A percentile compares a stretch with the other conserved stretches of the same genome.
phyloP scores from a whole-genome alignment of 2,113 vertebrate species.

The Gadus chalcogrammus region DNA sequence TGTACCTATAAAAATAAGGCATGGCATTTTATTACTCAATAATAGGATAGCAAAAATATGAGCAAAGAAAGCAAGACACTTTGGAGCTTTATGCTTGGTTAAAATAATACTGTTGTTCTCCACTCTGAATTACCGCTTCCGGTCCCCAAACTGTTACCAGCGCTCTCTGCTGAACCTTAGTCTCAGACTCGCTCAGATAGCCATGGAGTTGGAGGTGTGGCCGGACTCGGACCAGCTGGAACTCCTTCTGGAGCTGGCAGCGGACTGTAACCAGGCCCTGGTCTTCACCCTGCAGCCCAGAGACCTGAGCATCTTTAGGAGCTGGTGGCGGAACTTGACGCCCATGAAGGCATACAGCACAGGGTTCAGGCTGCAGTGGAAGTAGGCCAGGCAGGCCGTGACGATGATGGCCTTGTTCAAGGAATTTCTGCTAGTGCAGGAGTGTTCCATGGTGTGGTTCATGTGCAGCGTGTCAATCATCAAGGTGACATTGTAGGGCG shows the following conservation, averaged over 20 bases:
- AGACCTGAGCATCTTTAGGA: constrained; percentile 66
- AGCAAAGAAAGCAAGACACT: too few species aligned
- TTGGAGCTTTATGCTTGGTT: too few species aligned
- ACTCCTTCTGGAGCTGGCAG: constrained; percentile 48
- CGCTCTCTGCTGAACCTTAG: too few species aligned
- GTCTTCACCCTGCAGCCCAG: constrained; percentile 64
- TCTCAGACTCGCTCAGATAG: constrained; percentile 51
- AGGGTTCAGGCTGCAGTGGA: constrained; percentile 87
- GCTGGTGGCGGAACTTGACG: constrained; percentile 79
- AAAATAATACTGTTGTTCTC: too few species aligned
- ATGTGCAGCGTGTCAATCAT: constrained; percentile 70
- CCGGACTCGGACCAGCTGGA: constrained; percentile 79
- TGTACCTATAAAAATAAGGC: too few species aligned
- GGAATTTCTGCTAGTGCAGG: constrained; percentile 36
- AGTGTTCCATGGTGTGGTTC: constrained; percentile 1
- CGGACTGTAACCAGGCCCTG: constrained; percentile 23
- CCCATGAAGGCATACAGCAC: constrained; percentile 85
- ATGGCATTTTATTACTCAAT: too few species aligned
- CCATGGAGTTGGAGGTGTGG: constrained; percentile 73
- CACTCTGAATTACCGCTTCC: too few species aligned
- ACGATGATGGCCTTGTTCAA: constrained; percentile 62
- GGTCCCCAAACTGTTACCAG: too few species aligned
- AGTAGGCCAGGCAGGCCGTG: constrained; percentile 72
- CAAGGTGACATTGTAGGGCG: constrained; percentile 78
- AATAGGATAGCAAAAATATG: too few species aligned